A percentile compares a stretch with the other conserved stretches of the same genome.
These are phyloP conservation scores for Probaryconus sp. DNA, from an alignment of 1,140 invertebrate species.

Conservation along the genomic window DNA sequence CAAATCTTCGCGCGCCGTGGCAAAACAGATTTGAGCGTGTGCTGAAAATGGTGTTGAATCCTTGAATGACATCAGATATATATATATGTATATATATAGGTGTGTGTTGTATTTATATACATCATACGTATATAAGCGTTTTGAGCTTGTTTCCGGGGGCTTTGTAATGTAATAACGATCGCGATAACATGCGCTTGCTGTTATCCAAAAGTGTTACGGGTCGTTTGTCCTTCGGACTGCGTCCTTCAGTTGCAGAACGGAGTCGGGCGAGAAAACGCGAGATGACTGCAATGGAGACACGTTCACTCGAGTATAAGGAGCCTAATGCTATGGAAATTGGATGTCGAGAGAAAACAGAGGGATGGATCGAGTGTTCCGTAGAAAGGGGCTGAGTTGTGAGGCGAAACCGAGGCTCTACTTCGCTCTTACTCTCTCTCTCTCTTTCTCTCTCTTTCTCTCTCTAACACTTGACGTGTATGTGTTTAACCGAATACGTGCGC, in stretches of 20 bases:
- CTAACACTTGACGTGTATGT: conserved; percentile 37
- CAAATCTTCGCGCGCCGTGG: not conserved
- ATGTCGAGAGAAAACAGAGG: conserved; percentile 72
- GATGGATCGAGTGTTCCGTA: conserved; percentile 55
- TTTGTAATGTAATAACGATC: conserved; percentile 55
- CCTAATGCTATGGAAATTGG: conserved; percentile 77
- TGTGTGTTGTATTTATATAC: conserved; percentile 1
- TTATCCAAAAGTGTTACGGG: conserved; percentile 57
- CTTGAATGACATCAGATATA: conserved; percentile 37
- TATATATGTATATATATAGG: too few species aligned
- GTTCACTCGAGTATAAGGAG: conserved; percentile 64
- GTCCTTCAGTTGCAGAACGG: conserved; percentile 47
- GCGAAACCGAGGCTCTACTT: conserved; percentile 38
- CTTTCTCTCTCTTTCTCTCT: too few species aligned
- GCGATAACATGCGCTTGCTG: conserved; percentile 44
- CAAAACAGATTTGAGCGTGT: conserved; percentile 9
- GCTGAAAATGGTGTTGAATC: conserved; percentile 27
- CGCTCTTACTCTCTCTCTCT: too few species aligned
- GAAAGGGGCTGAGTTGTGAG: conserved; percentile 43
- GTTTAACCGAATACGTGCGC: conserved; percentile 38
- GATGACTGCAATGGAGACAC: conserved; percentile 44
- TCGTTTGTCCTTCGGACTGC: conserved; percentile 36
- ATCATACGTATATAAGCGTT: conserved; percentile 34
- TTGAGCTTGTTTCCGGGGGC: conserved; percentile 25
- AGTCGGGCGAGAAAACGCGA: conserved; percentile 28